phyloP scores from a whole-genome alignment of 2,113 vertebrate genomes.

The Cathartes aura region DNA sequence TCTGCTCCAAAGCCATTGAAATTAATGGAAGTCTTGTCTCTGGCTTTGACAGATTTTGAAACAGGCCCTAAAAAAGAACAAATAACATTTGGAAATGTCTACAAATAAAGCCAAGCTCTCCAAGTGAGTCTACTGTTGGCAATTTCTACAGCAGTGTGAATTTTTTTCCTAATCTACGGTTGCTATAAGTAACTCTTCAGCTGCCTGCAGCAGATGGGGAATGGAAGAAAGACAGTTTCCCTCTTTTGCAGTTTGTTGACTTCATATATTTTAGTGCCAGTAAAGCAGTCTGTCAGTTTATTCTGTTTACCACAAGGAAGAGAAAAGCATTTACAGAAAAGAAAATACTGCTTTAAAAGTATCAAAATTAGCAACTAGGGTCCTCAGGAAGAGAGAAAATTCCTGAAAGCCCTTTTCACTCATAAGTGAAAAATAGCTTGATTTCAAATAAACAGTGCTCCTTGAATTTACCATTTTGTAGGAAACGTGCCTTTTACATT shows the following conservation, averaged over 20 bases:
- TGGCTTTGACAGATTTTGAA: neutral
- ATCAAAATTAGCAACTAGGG: neutral
- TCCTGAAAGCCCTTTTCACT: neutral
- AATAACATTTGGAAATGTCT: slow-evolving; percentile 29
- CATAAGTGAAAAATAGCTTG: neutral
- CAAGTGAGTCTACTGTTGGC: neutral
- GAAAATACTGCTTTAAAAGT: neutral
- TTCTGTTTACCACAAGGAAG: neutral
- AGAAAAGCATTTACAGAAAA: neutral
- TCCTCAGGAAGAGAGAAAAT: neutral
- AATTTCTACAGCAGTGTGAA: slow-evolving; percentile 18
- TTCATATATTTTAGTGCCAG: neutral
- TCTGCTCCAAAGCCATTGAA: neutral
- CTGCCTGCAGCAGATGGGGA: slow-evolving; percentile 33
- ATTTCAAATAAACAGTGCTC: neutral
- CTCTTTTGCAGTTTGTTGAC: slow-evolving; percentile 7
- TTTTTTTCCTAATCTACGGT: slow-evolving; percentile 30
- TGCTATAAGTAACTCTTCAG: slow-evolving; percentile 52
- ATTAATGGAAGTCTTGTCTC: slow-evolving; percentile 9
- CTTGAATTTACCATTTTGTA: neutral
- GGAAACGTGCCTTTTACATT: neutral
- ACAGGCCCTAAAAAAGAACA: slow-evolving; percentile 2
- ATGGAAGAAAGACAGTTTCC: slow-evolving; percentile 12
- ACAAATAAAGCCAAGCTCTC: slow-evolving; percentile 20
- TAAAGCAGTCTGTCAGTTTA: neutral